These are phyloP conservation scores for Gymnoscopelus microlampas DNA, from an alignment of 2,797 vertebrate species.

Conservation along the genomic window DNA sequence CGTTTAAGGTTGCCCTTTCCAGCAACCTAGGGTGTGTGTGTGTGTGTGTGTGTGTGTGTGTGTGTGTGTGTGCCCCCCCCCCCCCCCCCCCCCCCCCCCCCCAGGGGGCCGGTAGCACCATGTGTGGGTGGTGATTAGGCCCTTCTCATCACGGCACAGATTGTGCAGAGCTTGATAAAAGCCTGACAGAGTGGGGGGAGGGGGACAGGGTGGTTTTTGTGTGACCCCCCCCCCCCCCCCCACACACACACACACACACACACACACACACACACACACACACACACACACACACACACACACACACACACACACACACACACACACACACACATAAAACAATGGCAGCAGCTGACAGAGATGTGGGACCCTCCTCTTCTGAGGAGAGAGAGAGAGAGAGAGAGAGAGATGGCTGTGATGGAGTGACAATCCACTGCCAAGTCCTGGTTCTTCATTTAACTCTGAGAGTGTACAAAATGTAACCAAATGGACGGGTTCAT, in stretches of 20 bases:
- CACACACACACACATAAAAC: constrained; percentile 63
- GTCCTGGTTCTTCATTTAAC: too few relatives aligned
- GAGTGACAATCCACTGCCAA: too few relatives aligned
- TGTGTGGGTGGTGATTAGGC: constrained; percentile 82
- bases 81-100: constrained; percentile 70
- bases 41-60: constrained; percentile 65
- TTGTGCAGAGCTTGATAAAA: constrained; percentile 81
- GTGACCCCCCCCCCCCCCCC: constrained; percentile 36
- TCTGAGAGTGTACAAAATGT: too few relatives aligned
- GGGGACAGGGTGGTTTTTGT: constrained; percentile 70
- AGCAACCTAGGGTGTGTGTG: constrained; percentile 64
- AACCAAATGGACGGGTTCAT: too few relatives aligned
- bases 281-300: not conserved
- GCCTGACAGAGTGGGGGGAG: constrained; percentile 74
- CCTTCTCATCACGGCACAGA: constrained; percentile 61
- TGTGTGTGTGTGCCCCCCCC: constrained; percentile 59
- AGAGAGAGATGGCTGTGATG: too few relatives aligned
- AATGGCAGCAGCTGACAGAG: constrained; percentile 79
- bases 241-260: too few relatives aligned
- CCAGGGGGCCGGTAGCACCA: constrained; percentile 70
- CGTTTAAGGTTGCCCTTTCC: constrained; percentile 77
- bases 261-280: too few relatives aligned
- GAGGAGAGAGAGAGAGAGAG: too few relatives aligned
- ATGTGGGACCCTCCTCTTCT: too few relatives aligned
- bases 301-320: not conserved